These are phyloP conservation scores for Acleris holmiana DNA, from an alignment of 2,888 invertebrate genomes.

Conservation along the genomic window DNA sequence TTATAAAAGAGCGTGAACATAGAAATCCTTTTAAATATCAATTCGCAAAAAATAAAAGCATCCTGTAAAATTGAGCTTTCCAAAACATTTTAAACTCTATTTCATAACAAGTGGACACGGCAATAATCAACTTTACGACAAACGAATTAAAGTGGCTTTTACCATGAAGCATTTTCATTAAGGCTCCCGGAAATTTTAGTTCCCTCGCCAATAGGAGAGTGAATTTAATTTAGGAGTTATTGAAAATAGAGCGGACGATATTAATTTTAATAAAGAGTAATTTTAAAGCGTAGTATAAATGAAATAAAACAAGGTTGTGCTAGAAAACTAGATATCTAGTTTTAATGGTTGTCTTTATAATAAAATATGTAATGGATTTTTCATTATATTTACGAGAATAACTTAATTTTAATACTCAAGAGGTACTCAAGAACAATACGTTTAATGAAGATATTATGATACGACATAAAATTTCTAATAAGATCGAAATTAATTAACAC, in stretches of 20 bases:
- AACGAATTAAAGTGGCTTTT: not conserved
- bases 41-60: not conserved
- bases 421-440: too few relatives aligned
- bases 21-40: not conserved
- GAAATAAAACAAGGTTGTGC: not conserved
- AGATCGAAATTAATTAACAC: too few relatives aligned
- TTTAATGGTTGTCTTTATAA: not conserved
- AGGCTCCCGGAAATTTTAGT: not conserved
- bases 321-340: not conserved
- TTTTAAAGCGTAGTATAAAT: not conserved
- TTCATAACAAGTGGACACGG: not conserved
- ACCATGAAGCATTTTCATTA: not conserved
- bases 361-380: not conserved
- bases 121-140: slow-evolving; percentile 1
- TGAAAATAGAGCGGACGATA: not conserved
- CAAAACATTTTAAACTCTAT: not conserved
- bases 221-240: slow-evolving; percentile 5
- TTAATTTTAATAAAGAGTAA: not conserved
- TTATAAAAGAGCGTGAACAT: not conserved
- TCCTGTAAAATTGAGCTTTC: not conserved
- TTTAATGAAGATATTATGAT: too few relatives aligned
- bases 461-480: too few relatives aligned
- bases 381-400: too few relatives aligned
- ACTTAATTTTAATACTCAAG: too few relatives aligned
- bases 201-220: not conserved